Conservation (phyloP, 2,797 vertebrate species). For the Sebastes vulpes region DNA sequence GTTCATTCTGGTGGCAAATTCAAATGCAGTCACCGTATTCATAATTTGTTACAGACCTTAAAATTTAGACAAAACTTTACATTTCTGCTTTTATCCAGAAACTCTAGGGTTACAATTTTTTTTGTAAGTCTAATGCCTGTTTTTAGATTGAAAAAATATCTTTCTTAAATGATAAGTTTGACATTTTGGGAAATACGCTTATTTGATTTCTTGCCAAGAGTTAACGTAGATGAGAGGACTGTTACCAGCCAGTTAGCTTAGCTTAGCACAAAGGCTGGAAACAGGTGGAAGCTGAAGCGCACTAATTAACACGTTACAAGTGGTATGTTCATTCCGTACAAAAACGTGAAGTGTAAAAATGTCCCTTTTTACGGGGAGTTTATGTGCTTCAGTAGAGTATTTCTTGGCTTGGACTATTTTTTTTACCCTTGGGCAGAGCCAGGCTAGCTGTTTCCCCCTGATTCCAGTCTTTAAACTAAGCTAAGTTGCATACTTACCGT, state of each 20-base stretch:
- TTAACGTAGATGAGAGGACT: not conserved
- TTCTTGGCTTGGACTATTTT: not conserved
- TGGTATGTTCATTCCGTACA: not conserved
- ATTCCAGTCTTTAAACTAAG: not conserved
- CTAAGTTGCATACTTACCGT: not conserved
- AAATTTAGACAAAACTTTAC: not conserved
- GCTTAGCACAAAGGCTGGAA: not conserved
- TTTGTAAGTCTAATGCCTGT: not conserved
- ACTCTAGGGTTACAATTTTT: not conserved
- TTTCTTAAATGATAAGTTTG: not conserved
- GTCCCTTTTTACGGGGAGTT: not conserved
- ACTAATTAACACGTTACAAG: not conserved
- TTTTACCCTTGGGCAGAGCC: not conserved
- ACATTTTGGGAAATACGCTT: not conserved
- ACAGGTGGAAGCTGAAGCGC: not conserved
- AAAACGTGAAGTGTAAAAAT: not conserved
- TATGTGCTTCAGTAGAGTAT: not conserved
- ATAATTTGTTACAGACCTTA: fast-evolving
- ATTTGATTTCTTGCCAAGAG: not conserved
- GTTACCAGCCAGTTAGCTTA: not conserved
- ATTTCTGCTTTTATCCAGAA: not conserved
- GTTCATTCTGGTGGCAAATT: not conserved
- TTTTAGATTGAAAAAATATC: not conserved
- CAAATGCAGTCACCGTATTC: not conserved
- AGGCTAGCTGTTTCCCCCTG: not conserved